Conservation (phyloP, 2,888 invertebrate genomes). For the Agriopis leucophaearia region DNA sequence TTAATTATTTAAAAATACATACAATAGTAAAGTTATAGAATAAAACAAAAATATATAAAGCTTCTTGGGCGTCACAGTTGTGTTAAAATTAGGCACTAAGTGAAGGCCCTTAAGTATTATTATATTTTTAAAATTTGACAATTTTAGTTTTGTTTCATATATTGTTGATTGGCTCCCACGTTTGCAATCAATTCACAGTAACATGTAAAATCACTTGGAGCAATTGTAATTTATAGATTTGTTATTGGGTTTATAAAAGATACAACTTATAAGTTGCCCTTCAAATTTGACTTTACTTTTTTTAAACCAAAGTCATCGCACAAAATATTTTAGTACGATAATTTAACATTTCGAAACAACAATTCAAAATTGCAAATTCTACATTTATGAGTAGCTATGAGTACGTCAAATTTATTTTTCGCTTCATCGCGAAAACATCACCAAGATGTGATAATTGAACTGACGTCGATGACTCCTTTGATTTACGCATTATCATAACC, state of each 20-base stretch:
- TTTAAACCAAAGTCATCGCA: constrained; percentile 4
- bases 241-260: neutral
- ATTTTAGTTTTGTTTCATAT: neutral
- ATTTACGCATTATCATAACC: constrained; percentile 50
- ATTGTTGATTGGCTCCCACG: neutral
- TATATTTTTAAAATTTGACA: too few species aligned
- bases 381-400: neutral
- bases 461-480: constrained; percentile 37
- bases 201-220: neutral
- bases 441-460: constrained; percentile 14
- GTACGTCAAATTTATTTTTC: constrained; percentile 1
- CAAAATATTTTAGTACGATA: neutral
- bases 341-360: neutral
- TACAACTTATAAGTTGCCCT: constrained; percentile 1
- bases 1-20: too few species aligned
- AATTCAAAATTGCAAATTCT: constrained; percentile 6
- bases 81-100: too few species aligned
- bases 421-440: constrained; percentile 1
- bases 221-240: constrained; percentile 8
- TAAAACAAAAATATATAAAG: too few species aligned
- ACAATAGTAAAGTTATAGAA: too few species aligned
- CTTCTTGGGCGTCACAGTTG: too few species aligned
- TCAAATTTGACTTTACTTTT: neutral
- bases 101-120: too few species aligned
- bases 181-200: constrained; percentile 5